Conservation (phyloP, 2,888 invertebrate species). For the Tridacna gigas region DNA sequence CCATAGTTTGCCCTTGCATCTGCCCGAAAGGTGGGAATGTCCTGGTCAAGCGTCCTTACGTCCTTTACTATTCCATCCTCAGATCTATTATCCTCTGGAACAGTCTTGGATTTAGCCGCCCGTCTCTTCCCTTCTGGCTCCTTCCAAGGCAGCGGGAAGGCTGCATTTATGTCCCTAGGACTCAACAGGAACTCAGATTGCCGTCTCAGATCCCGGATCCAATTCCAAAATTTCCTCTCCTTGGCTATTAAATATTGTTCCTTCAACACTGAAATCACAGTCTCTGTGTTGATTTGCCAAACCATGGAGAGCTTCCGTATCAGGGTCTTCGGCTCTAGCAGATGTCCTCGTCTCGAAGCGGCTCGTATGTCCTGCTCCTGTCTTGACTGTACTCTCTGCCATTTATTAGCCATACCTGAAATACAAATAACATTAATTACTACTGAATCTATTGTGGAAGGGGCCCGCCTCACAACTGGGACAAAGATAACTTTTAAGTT, state of each 20-base stretch:
- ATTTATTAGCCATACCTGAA: not conserved
- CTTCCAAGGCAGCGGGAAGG: not conserved
- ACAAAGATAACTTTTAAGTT: not conserved
- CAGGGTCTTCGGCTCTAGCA: not conserved
- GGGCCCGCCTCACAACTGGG: not conserved
- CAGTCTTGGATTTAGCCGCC: not conserved
- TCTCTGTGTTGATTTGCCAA: not conserved
- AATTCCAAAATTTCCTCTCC: not conserved
- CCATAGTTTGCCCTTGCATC: not conserved
- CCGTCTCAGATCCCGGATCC: not conserved
- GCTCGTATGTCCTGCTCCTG: slow-evolving; percentile 7
- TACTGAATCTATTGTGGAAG: not conserved
- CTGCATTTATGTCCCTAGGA: not conserved
- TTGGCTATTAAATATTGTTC: not conserved
- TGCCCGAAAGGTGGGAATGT: not conserved
- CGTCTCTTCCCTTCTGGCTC: not conserved
- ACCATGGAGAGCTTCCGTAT: not conserved
- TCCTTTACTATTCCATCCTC: not conserved
- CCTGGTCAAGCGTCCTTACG: not conserved
- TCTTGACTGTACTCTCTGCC: not conserved
- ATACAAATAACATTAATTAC: not conserved
- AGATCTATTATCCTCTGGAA: not conserved
- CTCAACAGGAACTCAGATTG: not conserved
- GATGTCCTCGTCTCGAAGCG: not conserved
- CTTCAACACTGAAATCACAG: not conserved